Percentiles rank a stretch among this genome's conserved stretches.
These are phyloP conservation scores for Erebia epiphron DNA, from an alignment of 2,888 invertebrate genomes.

Conservation along the genomic window DNA sequence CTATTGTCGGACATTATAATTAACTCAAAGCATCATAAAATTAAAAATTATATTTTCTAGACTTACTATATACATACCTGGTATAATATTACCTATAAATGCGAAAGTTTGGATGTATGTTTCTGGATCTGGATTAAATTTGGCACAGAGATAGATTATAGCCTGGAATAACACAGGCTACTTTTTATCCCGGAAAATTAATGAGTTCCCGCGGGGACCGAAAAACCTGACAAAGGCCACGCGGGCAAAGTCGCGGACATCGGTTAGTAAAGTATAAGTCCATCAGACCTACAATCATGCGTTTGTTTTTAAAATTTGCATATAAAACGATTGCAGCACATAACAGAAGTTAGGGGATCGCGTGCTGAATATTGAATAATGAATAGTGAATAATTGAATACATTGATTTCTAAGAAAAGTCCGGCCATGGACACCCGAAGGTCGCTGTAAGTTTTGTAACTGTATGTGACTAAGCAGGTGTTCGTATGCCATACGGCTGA, in stretches of 20 bases:
- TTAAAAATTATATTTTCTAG: not conserved
- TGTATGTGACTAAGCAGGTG: conserved; percentile 13
- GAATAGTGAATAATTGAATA: conserved; percentile 11
- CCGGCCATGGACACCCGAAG: conserved; percentile 29
- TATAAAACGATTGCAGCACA: conserved; percentile 6
- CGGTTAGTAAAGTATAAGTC: not conserved
- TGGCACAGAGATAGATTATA: too few species aligned
- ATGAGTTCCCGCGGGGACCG: too few species aligned
- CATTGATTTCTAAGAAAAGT: conserved; percentile 19
- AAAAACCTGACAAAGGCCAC: too few species aligned
- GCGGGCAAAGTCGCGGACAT: too few species aligned
- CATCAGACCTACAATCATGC: too few species aligned
- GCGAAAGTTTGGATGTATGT: not conserved
- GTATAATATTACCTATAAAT: not conserved
- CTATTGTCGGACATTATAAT: conserved; percentile 23
- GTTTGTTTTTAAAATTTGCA: conserved; percentile 7
- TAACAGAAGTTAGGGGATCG: conserved; percentile 1
- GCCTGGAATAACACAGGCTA: too few species aligned
- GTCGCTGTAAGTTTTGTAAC: conserved; percentile 36
- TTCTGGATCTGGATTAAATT: too few species aligned
- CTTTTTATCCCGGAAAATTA: too few species aligned
- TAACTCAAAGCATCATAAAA: conserved; percentile 21
- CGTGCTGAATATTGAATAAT: conserved; percentile 24
- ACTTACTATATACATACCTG: too few species aligned
- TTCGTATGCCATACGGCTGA: conserved; percentile 29